A percentile compares a stretch with the other conserved stretches of the same genome.
Evolutionary conservation across 2,888 invertebrate genomes (phyloP).

Genomic region (Julus scandinavius): DNA sequence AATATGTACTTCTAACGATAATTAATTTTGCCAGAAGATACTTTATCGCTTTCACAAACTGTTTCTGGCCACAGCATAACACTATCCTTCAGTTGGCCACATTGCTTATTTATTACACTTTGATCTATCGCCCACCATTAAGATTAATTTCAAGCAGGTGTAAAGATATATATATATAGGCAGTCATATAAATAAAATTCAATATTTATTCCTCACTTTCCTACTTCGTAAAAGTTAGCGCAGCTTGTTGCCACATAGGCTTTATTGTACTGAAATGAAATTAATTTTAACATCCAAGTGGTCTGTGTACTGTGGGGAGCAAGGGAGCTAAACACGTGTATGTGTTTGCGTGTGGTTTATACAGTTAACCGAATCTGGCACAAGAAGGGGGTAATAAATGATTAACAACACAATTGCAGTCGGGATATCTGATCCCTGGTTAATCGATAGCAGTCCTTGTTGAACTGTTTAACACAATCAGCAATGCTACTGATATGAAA

Average conservation of each 20-base stretch:
- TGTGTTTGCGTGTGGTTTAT: neutral
- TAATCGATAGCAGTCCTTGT: neutral
- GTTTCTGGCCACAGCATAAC: conserved; percentile 13
- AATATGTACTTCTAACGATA: neutral
- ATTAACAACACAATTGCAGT: neutral
- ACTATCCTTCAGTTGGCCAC: neutral
- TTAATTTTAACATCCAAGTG: conserved; percentile 29
- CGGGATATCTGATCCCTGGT: neutral
- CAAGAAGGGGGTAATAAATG: conserved; percentile 13
- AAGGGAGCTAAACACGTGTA: neutral
- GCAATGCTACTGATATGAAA: neutral
- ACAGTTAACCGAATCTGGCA: neutral
- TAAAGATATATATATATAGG: neutral
- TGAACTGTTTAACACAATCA: neutral
- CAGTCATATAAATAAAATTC: conserved; percentile 36
- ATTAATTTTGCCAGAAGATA: conserved; percentile 29
- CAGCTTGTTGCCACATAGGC: neutral
- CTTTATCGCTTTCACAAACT: conserved; percentile 28
- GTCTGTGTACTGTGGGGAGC: neutral
- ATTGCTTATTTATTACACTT: conserved; percentile 37
- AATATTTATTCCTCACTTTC: conserved; percentile 18
- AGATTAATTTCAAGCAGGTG: conserved; percentile 31
- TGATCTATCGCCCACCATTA: conserved; percentile 30
- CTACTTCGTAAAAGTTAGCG: conserved; percentile 12
- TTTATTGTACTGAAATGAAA: conserved; percentile 24